Percentiles rank a stretch among this genome's conserved stretches.
These are phyloP conservation scores for Thalpophila matura DNA, from an alignment of 2,888 invertebrate genomes.

Conservation along the genomic window DNA sequence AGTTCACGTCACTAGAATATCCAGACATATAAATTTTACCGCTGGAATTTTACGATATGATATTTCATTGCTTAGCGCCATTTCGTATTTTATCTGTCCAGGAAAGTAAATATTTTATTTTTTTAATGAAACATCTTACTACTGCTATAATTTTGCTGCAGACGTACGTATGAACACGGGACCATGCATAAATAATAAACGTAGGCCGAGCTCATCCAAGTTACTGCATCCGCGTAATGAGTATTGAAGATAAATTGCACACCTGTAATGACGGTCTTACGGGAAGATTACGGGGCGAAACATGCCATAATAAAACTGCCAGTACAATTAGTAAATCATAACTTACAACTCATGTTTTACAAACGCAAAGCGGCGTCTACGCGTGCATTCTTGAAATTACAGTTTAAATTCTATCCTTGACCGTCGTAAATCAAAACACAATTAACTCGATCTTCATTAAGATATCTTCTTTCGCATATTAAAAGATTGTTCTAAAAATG, in stretches of 20 bases:
- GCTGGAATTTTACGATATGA: neutral
- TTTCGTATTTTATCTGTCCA: slow-evolving; percentile 14
- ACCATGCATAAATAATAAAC: slow-evolving; percentile 51
- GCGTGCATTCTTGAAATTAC: slow-evolving; percentile 24
- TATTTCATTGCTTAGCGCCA: slow-evolving; percentile 13
- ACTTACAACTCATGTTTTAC: slow-evolving; percentile 32
- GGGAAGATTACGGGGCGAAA: slow-evolving; percentile 52
- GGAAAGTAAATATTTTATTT: slow-evolving; percentile 20
- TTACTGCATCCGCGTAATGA: slow-evolving; percentile 57
- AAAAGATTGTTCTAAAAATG: slow-evolving; percentile 43
- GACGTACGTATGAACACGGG: slow-evolving; percentile 17
- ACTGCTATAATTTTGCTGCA: slow-evolving; percentile 28
- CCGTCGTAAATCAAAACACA: slow-evolving; percentile 41
- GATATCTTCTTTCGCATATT: slow-evolving; percentile 27
- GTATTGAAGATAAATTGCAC: slow-evolving; percentile 63
- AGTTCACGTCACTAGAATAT: slow-evolving; percentile 10
- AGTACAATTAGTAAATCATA: slow-evolving; percentile 57
- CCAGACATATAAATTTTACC: neutral
- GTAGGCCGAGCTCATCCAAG: slow-evolving; percentile 44
- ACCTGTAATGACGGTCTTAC: slow-evolving; percentile 55
- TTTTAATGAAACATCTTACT: slow-evolving; percentile 25
- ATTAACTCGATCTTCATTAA: slow-evolving; percentile 37
- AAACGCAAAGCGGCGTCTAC: slow-evolving; percentile 2
- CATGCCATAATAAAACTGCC: slow-evolving; percentile 51
- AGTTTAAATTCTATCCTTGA: slow-evolving; percentile 43